Base-by-base conservation (phyloP, 2,113 vertebrate genomes). In the Eudyptes chrysolophus region DNA sequence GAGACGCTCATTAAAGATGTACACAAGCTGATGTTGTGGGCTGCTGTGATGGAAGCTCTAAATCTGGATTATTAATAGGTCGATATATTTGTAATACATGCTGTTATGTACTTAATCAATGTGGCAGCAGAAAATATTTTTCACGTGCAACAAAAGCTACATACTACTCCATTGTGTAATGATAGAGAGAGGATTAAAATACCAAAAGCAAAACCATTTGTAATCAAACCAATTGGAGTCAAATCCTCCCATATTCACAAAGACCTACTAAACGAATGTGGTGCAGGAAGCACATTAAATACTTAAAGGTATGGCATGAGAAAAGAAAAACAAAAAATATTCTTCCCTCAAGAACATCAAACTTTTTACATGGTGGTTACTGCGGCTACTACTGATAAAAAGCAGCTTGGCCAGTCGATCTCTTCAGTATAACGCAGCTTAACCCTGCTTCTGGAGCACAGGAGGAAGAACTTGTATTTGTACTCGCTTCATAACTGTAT, bases 401-500 rank as follows among this genome's bases (percentile, higher is more conserved):
- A 55, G 14, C 38, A 87, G 16, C 57, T 48, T 17, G 11, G 36
- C 3, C 25, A 44, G 10, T 27, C 3, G 1, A 30, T 42, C 6
- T 20, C 19, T 44, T 61, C 16, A 48, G 20, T 44, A 11, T 7
- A 75, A 75, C 11, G 38, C 5, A 90, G 24, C 20, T 86, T 54
- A 76, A 77, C 19, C 21, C 66, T 66, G 27, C 38, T 71, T 38
- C 51, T 34, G 16, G 15, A 88, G 57, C 8, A 52, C 18, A 25
- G 11, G 4, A 66, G 13, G 27, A 85, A 54, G 18, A 51, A 64
- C 7, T 60, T 27, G 6, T 4, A 84, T 27, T 69, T 81, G 19
- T 42, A 66, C 9, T 81, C 2, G 1, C 20, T 70, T 86, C 3
- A 0, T 27, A 86, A 21, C 21, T 18, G 6, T 8, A 75, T 1